Evolutionary conservation across 2,113 vertebrate genomes (phyloP).

Genomic region (Gambusia holbrooki): DNA sequence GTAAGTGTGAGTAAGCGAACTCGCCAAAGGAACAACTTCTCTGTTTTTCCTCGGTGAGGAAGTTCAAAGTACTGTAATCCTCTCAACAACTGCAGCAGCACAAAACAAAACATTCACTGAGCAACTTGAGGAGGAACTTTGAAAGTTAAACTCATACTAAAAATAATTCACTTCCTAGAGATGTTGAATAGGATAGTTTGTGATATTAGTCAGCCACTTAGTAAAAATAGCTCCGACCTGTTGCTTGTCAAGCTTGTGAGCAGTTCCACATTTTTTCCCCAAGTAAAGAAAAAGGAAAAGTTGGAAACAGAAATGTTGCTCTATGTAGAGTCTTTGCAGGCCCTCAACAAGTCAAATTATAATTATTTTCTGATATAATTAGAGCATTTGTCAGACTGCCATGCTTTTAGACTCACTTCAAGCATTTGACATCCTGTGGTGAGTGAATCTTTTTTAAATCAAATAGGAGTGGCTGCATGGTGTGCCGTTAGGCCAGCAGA

Average conservation of each 20-base stretch:
- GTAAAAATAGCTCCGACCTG: neutral
- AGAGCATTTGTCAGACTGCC: neutral
- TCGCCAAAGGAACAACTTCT: neutral
- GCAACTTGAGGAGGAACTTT: neutral
- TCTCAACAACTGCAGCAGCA: neutral
- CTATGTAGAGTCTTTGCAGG: neutral
- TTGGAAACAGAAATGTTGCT: too few species aligned
- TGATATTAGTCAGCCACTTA: neutral
- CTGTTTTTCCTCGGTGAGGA: conserved; percentile 4
- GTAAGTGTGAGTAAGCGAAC: neutral
- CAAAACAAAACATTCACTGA: neutral
- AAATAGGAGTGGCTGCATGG: neutral
- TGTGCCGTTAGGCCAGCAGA: too few species aligned
- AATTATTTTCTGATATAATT: neutral
- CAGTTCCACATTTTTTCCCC: too few species aligned
- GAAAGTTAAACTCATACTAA: neutral
- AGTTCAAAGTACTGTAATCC: neutral
- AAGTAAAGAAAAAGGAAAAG: too few species aligned
- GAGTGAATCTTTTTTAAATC: neutral
- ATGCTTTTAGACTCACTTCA: neutral
- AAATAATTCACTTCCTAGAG: neutral
- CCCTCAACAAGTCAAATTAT: neutral
- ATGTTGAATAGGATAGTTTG: neutral
- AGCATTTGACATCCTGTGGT: neutral
- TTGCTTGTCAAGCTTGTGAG: too few species aligned